Evolutionary conservation across 1,140 invertebrate species (phyloP).

Genomic region (Drosophila tropicalis): DNA sequence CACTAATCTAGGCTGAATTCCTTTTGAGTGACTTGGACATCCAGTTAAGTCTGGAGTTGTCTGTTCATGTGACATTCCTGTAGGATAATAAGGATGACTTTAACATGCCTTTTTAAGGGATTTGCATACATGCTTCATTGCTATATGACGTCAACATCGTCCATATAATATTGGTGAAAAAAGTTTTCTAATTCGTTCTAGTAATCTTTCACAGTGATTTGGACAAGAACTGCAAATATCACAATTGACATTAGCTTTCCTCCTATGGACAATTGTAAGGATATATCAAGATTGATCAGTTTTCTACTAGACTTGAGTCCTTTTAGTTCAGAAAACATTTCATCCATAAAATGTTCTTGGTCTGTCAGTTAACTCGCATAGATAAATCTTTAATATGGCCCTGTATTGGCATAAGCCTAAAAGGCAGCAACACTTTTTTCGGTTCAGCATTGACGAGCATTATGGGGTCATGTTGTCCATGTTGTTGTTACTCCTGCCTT

Average conservation of each 20-base stretch:
- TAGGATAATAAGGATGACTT: too few relatives aligned
- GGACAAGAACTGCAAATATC: background rate
- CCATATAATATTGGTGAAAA: too few relatives aligned
- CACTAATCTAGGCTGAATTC: too few relatives aligned
- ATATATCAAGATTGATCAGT: conserved; percentile 9
- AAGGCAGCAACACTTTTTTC: conserved; percentile 40
- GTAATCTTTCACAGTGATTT: too few relatives aligned
- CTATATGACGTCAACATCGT: too few relatives aligned
- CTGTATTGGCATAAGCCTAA: conserved; percentile 36
- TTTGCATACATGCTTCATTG: too few relatives aligned
- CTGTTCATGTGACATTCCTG: too few relatives aligned
- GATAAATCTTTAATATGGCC: conserved; percentile 59
- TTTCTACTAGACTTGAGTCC: background rate
- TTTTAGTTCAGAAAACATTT: background rate
- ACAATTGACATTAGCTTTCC: background rate
- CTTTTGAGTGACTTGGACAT: too few relatives aligned
- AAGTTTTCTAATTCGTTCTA: too few relatives aligned
- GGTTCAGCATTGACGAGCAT: conserved; percentile 39
- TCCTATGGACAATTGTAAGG: background rate
- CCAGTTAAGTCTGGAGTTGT: too few relatives aligned
- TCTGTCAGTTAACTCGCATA: conserved; percentile 19
- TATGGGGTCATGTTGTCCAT: conserved; percentile 31
- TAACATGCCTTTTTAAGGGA: too few relatives aligned
- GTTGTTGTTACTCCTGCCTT: conserved; percentile 17
- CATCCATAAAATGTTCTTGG: background rate